Evolutionary conservation across 2,888 invertebrate species (phyloP), one percentile per base, ranked within the genome.

Genomic region (Noctua pronuba): DNA sequence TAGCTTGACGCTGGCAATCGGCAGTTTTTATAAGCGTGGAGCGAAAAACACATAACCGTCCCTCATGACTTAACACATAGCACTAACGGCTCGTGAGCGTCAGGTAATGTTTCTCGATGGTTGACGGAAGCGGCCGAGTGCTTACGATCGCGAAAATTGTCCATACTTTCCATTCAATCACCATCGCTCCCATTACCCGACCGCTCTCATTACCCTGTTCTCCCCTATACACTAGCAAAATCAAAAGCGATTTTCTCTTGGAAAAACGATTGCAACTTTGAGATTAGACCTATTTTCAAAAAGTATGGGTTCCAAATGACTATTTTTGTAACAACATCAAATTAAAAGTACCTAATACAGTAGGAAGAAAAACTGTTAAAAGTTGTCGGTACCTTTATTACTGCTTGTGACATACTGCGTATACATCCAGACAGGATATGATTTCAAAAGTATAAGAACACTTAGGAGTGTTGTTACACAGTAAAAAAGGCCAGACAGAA

Each of bases 401-500:
- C 11, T 55, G 55, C 13, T 13, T 7, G 58, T 18, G 31, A 31
- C 31, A n/a, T n/a, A n/a, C n/a, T n/a, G n/a, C n/a, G n/a, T 31
- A 18, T 18, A 60, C 58, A 60, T 18, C 7, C 58, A 31, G 31
- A 31, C 28, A 28, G 31, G 18, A 60, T 28, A 60, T 31, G 8
- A 31, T 8, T 55, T 60, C 1, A 60, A 60, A 31, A 31, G 28
- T 60, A 60, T 60, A 60, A 60, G 60, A 76, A 35, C 24, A 79
- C 44, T n/a, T 78, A 18, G 24, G 10, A 77, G 6, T 38, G 35
- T 41, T 46, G 18, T 46, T 7, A 46, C 24, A 52, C 8, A 67
- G 67, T 31, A 2, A 79, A 55, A 41, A 21, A n/a, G 5, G 38
- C n/a, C 6, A 71, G 7, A 44, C 16, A 69, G 13, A 62, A 68